These are phyloP conservation scores for Salvelinus fontinalis DNA, from an alignment of 2,113 vertebrate genomes.

Conservation along the genomic window DNA sequence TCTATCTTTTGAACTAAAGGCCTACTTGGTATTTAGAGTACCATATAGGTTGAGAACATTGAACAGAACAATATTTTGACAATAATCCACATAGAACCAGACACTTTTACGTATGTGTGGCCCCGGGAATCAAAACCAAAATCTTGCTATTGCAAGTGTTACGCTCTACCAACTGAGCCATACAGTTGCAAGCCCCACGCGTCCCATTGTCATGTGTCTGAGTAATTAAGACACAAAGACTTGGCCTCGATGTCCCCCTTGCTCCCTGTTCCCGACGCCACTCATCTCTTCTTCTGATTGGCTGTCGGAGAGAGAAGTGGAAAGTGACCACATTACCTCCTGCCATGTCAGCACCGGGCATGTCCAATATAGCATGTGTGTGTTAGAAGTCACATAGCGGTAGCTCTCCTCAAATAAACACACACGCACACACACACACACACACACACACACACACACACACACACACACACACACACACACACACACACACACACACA, in stretches of 20 bases:
- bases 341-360: slow-evolving; percentile 40
- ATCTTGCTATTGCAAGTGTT: too few relatives aligned
- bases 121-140: too few relatives aligned
- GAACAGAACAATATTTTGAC: too few relatives aligned
- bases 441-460: not conserved
- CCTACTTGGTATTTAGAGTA: too few relatives aligned
- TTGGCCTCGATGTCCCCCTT: slow-evolving; percentile 30
- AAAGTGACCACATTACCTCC: slow-evolving; percentile 61
- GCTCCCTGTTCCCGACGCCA: slow-evolving; percentile 54
- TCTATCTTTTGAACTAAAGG: too few relatives aligned
- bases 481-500: too few relatives aligned
- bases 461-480: not conserved
- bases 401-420: not conserved
- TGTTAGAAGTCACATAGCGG: slow-evolving; percentile 27
- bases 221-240: slow-evolving; percentile 60
- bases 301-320: slow-evolving; percentile 35
- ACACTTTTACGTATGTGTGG: not conserved
- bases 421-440: not conserved
- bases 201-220: slow-evolving; percentile 42
- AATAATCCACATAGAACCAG: too few relatives aligned
- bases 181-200: not conserved
- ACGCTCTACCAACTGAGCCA: too few relatives aligned
- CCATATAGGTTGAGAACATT: too few relatives aligned
- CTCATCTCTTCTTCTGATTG: slow-evolving; percentile 46
- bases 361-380: slow-evolving; percentile 31